Evolutionary conservation across 2,113 vertebrate genomes (phyloP), one percentile per base, ranked within the genome.

Genomic region (Clinocottus analis): DNA sequence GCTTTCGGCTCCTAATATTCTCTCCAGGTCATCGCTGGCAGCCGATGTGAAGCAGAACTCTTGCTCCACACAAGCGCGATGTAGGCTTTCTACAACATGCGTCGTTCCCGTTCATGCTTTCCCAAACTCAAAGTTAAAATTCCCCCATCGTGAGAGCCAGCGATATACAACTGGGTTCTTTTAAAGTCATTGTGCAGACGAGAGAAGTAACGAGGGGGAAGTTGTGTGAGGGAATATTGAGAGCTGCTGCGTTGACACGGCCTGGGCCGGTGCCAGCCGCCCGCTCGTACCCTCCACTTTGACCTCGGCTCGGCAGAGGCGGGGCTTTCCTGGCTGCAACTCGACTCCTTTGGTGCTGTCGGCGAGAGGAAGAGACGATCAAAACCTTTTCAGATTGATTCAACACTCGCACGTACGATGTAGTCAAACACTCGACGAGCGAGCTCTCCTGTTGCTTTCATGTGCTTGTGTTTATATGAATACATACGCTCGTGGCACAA

Each of bases 241-340:
- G 77, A 77, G 66, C 79, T 77, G 85, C 79, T 77, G 82, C 83
- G 89, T 89, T 88, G 89, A 89, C 86, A 85, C 13, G 81, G 75
- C 71, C 82, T 90, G 85, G 91, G 82, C 58, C 6, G 53, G n/a
- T 84, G 88, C 89, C 92, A 93, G 88, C 72, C 85, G 17, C 66
- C 70, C 80, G 56, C 69, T 87, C 81, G 87, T 87, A 74, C 75
- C 83, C 87, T 89, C 86, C 66, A 67, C 85, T 85, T 84, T 92
- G 89, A 93, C 92, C 92, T 84, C 73, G 49, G 79, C 77, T 56
- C 35, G 2, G 43, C 70, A 82, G 88, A 87, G 66, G 84, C 64
- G 88, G 69, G 41, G 85, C 82, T 84, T 85, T 49, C 43, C 58
- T 66, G 80, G 78, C 83, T 91, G 88, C 49, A 85, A 88, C 85